Percentiles rank a stretch among this genome's conserved stretches.
These are phyloP conservation scores for Mnemiopsis leidyi DNA, from an alignment of 37 sponge, comb jelly and placozoan species.

Conservation along the genomic window DNA sequence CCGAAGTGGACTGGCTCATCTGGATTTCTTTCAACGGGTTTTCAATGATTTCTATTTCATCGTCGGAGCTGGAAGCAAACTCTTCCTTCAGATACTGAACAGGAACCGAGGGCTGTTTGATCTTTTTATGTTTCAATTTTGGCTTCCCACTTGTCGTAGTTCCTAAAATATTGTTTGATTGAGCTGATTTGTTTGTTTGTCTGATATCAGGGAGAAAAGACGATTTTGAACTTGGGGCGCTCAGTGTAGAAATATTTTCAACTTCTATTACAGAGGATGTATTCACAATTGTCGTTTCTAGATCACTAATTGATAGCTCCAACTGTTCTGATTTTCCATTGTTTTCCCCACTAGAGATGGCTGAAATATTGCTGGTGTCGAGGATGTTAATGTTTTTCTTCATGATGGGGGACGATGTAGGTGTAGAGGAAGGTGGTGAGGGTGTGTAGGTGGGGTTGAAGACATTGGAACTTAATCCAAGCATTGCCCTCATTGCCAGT, in stretches of 20 bases:
- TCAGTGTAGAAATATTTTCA: background rate
- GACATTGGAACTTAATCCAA: background rate
- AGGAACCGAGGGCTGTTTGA: background rate
- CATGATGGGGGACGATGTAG: background rate
- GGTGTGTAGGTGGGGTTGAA: background rate
- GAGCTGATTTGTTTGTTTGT: background rate
- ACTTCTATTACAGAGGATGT: background rate
- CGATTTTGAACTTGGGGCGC: too few relatives aligned
- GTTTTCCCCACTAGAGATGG: background rate
- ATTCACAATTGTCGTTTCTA: background rate
- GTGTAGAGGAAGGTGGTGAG: background rate
- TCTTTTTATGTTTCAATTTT: background rate
- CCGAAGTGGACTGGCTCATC: slow-evolving; percentile 16
- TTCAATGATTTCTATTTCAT: slow-evolving; percentile 11
- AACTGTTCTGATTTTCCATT: background rate
- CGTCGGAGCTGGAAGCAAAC: background rate
- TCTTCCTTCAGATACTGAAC: background rate
- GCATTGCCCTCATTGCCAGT: background rate
- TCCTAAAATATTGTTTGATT: background rate
- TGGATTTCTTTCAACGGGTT: background rate
- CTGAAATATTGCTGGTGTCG: background rate
- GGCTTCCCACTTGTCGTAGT: background rate
- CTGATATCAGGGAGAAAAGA: background rate
- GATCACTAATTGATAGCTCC: background rate
- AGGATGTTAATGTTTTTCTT: background rate